phyloP scores from a whole-genome alignment of 2,113 vertebrate species.

The Notiomystis cincta region DNA sequence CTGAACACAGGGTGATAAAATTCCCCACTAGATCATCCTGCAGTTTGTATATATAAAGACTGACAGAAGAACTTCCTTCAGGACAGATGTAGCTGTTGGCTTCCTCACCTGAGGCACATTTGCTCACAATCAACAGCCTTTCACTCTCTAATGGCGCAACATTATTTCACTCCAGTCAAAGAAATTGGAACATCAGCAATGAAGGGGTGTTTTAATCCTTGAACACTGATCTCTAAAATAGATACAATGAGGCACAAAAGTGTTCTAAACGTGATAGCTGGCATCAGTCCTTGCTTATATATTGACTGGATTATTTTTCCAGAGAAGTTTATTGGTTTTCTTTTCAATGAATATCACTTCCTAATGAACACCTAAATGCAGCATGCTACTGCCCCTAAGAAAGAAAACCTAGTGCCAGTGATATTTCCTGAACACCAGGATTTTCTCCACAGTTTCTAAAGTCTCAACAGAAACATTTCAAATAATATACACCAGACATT shows the following conservation, averaged over 20 bases:
- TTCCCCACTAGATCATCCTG: background rate
- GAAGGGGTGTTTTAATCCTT: background rate
- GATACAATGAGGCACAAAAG: background rate
- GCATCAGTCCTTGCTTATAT: background rate
- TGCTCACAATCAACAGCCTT: background rate
- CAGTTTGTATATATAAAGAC: background rate
- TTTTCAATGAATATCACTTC: background rate
- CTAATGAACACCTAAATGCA: background rate
- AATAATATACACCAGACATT: background rate
- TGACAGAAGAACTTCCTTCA: background rate
- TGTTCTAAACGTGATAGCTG: background rate
- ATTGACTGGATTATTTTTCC: background rate
- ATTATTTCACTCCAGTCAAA: background rate
- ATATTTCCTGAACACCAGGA: background rate
- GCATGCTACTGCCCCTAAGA: background rate
- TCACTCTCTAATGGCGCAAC: background rate
- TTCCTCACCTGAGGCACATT: background rate
- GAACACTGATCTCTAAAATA: background rate
- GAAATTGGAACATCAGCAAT: background rate
- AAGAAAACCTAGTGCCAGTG: background rate
- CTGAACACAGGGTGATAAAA: background rate
- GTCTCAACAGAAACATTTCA: background rate
- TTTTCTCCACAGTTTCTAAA: background rate
- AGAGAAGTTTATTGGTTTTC: background rate
- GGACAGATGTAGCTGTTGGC: background rate